These are phyloP conservation scores for Copidosoma floridanum DNA, from an alignment of 1,140 invertebrate genomes.

Conservation along the genomic window DNA sequence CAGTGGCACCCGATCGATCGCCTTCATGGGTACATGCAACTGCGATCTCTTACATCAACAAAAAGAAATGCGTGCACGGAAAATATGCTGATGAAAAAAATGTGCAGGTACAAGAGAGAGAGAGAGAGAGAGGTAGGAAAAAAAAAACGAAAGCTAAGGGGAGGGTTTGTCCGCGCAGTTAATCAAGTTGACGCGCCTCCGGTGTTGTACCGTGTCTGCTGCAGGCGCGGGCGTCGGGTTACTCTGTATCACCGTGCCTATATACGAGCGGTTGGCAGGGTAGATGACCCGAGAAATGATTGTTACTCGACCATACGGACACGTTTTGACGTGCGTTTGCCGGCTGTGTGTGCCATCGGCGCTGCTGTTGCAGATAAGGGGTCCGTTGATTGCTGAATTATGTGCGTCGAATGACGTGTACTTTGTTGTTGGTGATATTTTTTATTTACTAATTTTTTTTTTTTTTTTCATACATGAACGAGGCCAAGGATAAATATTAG, in stretches of 20 bases:
- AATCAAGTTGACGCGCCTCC: constrained; percentile 22
- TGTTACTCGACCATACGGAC: neutral
- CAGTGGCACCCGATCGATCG: constrained; percentile 17
- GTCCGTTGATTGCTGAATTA: no score
- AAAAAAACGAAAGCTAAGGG: neutral
- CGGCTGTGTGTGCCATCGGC: no score
- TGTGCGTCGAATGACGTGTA: no score
- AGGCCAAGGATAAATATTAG: no score
- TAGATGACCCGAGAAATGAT: neutral
- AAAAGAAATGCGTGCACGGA: neutral
- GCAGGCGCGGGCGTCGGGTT: neutral
- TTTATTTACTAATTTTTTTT: no score
- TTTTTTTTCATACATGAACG: no score
- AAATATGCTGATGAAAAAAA: neutral
- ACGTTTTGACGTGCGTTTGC: no score
- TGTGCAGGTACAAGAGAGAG: neutral
- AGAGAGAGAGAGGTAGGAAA: neutral
- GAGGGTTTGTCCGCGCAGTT: neutral
- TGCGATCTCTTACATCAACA: neutral
- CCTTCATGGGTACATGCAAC: no score
- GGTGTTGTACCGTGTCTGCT: neutral
- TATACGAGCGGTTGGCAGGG: no score
- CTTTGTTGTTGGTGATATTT: no score
- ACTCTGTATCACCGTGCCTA: no score
- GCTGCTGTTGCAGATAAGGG: no score